These are phyloP conservation scores for Lacanobia wlatinum DNA, from an alignment of 2,888 invertebrate species.

Conservation along the genomic window DNA sequence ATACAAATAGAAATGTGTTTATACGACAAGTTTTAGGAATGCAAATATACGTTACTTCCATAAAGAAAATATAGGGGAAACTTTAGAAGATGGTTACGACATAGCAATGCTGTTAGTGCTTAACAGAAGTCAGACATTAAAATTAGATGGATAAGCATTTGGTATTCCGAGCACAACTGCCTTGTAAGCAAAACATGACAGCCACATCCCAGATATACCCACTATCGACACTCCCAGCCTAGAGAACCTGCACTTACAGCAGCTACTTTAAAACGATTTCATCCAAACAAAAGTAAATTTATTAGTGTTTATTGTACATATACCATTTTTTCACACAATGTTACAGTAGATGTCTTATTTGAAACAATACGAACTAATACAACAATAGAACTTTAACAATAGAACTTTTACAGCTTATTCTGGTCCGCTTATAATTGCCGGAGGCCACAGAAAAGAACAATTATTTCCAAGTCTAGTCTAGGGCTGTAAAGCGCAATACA, in stretches of 20 bases:
- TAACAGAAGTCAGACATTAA: neutral
- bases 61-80: neutral
- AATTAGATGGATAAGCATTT: neutral
- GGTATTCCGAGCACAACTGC: neutral
- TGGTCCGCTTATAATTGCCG: neutral
- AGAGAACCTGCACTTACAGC: slow-evolving; percentile 13
- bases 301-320: neutral
- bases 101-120: neutral
- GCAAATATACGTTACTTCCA: neutral
- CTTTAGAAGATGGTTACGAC: neutral
- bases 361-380: slow-evolving; percentile 6
- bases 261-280: neutral
- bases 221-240: neutral
- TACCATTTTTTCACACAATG: neutral
- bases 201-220: neutral
- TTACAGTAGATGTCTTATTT: neutral
- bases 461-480: slow-evolving; percentile 4
- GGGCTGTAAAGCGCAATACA: neutral
- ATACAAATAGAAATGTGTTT: neutral
- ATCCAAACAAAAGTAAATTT: neutral
- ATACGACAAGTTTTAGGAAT: slow-evolving; percentile 8
- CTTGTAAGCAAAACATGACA: neutral
- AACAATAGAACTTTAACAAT: neutral
- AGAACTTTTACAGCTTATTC: neutral
- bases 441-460: neutral